Base-by-base conservation (phyloP, 1,140 invertebrate genomes). In the Hyposmocoma kahamanoa region DNA sequence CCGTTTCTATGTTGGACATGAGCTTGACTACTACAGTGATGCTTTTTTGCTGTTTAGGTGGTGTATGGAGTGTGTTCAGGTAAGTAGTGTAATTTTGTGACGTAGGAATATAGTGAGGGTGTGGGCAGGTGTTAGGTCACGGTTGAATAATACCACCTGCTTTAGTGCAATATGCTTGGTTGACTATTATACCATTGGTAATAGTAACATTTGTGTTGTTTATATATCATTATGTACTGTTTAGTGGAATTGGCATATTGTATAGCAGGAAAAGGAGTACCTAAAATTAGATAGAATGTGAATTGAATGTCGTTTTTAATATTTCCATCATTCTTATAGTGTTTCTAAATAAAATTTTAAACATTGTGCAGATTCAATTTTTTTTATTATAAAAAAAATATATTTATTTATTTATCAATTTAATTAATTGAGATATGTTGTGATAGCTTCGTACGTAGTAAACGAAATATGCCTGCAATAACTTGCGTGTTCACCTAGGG, bases 51-150 rank as follows among this genome's bases (percentile, higher is more conserved):
- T n/a, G n/a, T 45, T 55, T 53, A 48, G 56, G 47, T 62, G 50
- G 59, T 65, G 56, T 53, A 42, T 53, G 44, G 54, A 50, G 39
- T 39, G 41, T 46, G 47, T 39, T 66, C 41, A 42, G 44, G 51
- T 54, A 47, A 55, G 62, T 62, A 48, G 47, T 63, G 22, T 17
- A 38, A 38, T 38, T 38, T 11, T 41, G 38, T 21, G 38, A 41
- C 9, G 1, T 28, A 6, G 24, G 19, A 5, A 53, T 30, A 55
- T 61, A 19, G 20, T 30, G 58, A 66, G 78, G 76, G 72, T 53
- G 67, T 41, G 43, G 66, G 70, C 78, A 84, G 81, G 81, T 84
- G 81, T 42, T 44, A 39, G 62, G 80, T 80, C 57, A 73, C 57
- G 77, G 48, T 73, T 56, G 50, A 64, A 34, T 64, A 68, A 58